These are phyloP conservation scores for Bambusicola thoracicus DNA, from an alignment of 2,113 vertebrate genomes.

Conservation along the genomic window DNA sequence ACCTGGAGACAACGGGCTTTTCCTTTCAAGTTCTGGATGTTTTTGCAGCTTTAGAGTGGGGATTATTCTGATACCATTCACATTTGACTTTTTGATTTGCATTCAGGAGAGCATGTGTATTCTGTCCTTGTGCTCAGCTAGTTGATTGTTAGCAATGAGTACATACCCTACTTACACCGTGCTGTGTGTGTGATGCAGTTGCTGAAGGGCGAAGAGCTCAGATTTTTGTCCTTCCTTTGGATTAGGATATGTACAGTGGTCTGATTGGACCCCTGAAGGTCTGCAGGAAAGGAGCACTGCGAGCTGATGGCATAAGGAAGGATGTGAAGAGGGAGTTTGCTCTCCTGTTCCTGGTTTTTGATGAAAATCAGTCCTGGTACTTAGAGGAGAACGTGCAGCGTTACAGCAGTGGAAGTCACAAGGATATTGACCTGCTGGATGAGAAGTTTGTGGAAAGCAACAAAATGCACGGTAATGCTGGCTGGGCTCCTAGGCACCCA, in stretches of 20 bases:
- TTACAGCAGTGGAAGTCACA: constrained; percentile 21
- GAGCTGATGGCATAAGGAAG: constrained; percentile 48
- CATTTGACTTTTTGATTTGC: constrained; percentile 18
- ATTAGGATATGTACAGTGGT: constrained; percentile 80
- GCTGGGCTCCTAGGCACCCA: background rate
- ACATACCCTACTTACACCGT: too few species aligned
- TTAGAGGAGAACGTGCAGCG: constrained; percentile 76
- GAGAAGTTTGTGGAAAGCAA: constrained; percentile 81
- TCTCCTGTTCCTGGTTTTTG: constrained; percentile 82
- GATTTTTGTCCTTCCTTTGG: background rate
- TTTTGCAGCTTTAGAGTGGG: background rate
- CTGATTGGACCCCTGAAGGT: constrained; percentile 77
- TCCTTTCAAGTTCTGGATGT: constrained; percentile 2
- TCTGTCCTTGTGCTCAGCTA: background rate
- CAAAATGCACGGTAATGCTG: constrained; percentile 81
- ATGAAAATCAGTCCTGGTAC: constrained; percentile 85
- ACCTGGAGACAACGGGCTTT: background rate
- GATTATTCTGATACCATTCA: background rate
- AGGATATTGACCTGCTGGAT: constrained; percentile 44
- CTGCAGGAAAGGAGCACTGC: constrained; percentile 74
- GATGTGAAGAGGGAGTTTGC: constrained; percentile 78
- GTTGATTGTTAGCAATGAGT: background rate
- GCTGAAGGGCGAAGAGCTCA: background rate
- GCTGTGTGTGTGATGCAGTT: background rate
- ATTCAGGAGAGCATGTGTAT: background rate